phyloP scores from a whole-genome alignment of 2,888 invertebrate genomes.

The Arge pagana region DNA sequence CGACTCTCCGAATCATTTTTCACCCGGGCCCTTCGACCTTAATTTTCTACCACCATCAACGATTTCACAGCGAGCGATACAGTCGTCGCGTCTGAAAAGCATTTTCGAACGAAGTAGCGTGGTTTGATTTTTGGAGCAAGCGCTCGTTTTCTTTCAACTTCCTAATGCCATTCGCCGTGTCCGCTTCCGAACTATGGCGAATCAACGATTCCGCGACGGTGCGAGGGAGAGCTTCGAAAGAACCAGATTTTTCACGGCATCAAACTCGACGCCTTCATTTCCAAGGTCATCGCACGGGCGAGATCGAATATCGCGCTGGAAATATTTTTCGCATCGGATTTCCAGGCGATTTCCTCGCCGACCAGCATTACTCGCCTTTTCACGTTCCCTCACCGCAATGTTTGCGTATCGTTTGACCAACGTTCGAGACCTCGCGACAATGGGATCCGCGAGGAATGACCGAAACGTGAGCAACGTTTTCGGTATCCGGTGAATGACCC shows the following conservation, averaged over 20 bases:
- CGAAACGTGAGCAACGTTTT: slow-evolving; percentile 10
- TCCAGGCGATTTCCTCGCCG: slow-evolving; percentile 2
- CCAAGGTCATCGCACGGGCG: too few relatives aligned
- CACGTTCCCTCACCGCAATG: slow-evolving; percentile 11
- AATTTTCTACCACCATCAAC: slow-evolving; percentile 44
- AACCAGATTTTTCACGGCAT: too few relatives aligned
- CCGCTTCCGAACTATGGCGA: too few relatives aligned
- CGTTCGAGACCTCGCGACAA: background rate
- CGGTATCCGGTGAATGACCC: slow-evolving; percentile 11
- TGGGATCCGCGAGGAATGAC: slow-evolving; percentile 2
- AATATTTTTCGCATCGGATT: slow-evolving; percentile 7
- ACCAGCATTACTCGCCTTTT: too few relatives aligned
- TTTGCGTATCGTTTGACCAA: slow-evolving; percentile 11
- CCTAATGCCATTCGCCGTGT: too few relatives aligned
- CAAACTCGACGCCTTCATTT: too few relatives aligned
- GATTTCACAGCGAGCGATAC: background rate
- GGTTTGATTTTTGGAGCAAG: background rate
- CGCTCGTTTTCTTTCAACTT: too few relatives aligned
- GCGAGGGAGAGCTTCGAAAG: too few relatives aligned
- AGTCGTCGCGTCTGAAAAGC: background rate
- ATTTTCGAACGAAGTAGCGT: background rate
- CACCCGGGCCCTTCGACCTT: slow-evolving; percentile 41
- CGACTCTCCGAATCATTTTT: slow-evolving; percentile 41
- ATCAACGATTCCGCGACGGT: too few relatives aligned
- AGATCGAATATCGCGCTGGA: too few relatives aligned